Conservation (phyloP, 2,888 invertebrate species). For the Meghimatium bilineatum region DNA sequence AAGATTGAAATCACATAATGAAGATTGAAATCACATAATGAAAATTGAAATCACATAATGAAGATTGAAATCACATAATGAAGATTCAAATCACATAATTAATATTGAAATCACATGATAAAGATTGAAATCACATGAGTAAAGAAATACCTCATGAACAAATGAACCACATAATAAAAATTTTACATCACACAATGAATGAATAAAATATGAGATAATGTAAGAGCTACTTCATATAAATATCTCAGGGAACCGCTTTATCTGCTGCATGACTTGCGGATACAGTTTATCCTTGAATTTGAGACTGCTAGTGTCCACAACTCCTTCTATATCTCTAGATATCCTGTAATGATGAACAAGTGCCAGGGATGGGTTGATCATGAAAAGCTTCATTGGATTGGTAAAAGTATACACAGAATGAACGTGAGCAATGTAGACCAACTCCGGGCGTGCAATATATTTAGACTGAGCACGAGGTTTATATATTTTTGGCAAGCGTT, state of each 20-base stretch:
- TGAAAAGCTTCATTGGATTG: not conserved
- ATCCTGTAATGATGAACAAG: not conserved
- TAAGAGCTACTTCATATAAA: not conserved
- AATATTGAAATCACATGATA: too few relatives aligned
- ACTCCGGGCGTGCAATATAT: conserved; percentile 22
- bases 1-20: too few relatives aligned
- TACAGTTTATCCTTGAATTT: not conserved
- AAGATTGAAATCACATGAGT: too few relatives aligned
- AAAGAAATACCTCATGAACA: too few relatives aligned
- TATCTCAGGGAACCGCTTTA: not conserved
- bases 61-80: too few relatives aligned
- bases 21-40: too few relatives aligned
- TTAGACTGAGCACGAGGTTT: not conserved
- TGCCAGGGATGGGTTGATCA: not conserved
- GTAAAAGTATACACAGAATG: not conserved
- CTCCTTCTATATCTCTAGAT: not conserved
- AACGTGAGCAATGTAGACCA: not conserved
- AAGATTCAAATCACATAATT: too few relatives aligned
- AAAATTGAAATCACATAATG: too few relatives aligned
- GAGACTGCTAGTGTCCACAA: not conserved
- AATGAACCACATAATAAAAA: too few relatives aligned
- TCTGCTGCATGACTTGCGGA: not conserved
- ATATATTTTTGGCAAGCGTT: not conserved
- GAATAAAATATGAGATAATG: too few relatives aligned
- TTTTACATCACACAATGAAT: too few relatives aligned